Evolutionary conservation across 2,113 vertebrate genomes (phyloP).

Genomic region (Prolemur simus): DNA sequence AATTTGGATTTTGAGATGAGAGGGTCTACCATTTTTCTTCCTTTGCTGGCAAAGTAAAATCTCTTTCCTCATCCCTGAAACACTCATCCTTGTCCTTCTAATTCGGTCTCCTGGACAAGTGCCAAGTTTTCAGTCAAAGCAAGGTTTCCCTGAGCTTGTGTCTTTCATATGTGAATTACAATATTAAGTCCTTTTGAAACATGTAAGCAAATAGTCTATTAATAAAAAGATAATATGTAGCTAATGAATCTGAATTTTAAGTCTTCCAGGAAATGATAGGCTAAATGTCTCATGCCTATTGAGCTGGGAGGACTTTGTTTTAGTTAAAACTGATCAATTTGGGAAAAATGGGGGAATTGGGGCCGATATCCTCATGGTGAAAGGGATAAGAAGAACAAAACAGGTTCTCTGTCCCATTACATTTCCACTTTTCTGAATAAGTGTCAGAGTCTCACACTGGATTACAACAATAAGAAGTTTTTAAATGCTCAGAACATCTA

Average conservation of each 20-base stretch:
- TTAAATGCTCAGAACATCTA: neutral
- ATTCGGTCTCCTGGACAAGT: too few relatives aligned
- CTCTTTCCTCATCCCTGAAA: too few relatives aligned
- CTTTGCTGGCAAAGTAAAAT: too few relatives aligned
- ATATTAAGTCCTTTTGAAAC: neutral
- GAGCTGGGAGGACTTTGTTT: neutral
- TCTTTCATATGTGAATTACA: neutral
- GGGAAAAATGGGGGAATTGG: neutral
- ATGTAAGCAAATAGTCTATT: neutral
- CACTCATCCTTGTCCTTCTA: too few relatives aligned
- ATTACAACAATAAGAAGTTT: neutral
- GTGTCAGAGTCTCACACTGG: neutral
- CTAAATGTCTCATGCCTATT: neutral
- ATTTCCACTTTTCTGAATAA: neutral
- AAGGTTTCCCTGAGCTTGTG: neutral
- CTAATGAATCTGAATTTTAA: neutral
- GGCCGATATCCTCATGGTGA: neutral
- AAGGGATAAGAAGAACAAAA: neutral
- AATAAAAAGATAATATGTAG: neutral
- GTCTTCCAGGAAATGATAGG: neutral
- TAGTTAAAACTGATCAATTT: neutral
- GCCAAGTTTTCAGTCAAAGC: too few relatives aligned
- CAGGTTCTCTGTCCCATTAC: neutral
- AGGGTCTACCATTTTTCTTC: too few relatives aligned
- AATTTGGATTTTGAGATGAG: too few relatives aligned